Conservation (phyloP, 2,797 vertebrate species). For the Rhinoraja longicauda region DNA sequence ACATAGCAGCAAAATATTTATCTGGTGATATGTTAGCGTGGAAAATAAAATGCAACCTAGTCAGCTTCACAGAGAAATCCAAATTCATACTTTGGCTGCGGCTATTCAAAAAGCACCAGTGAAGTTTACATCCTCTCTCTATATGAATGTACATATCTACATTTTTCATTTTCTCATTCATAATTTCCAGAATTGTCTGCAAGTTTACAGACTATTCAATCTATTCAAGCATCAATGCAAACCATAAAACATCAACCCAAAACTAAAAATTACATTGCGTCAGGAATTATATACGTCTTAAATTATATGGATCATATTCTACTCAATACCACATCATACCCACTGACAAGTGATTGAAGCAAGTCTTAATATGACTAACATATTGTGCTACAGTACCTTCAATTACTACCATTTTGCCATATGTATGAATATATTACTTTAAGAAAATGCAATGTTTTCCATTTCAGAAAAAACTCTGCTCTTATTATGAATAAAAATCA, state of each 20-base stretch:
- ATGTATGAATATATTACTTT: no score
- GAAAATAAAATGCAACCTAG: neutral
- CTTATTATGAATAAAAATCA: neutral
- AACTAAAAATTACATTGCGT: neutral
- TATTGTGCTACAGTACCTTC: neutral
- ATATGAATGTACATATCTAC: neutral
- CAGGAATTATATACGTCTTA: neutral
- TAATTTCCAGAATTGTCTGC: neutral
- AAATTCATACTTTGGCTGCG: neutral
- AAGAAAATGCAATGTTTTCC: neutral
- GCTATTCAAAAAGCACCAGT: neutral
- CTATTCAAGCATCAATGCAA: neutral
- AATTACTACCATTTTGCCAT: neutral
- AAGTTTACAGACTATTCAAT: neutral
- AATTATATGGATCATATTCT: slow-evolving; percentile 21
- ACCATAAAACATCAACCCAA: neutral
- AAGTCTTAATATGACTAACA: neutral
- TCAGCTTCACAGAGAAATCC: neutral
- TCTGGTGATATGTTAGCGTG: neutral
- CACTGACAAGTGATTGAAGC: neutral
- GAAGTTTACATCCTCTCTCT: neutral
- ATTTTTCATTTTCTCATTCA: neutral
- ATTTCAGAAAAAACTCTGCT: neutral
- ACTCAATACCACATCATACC: neutral
- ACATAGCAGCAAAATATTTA: neutral